These are phyloP conservation scores for Rhagonycha lutea DNA, from an alignment of 2,888 invertebrate genomes.

Conservation along the genomic window DNA sequence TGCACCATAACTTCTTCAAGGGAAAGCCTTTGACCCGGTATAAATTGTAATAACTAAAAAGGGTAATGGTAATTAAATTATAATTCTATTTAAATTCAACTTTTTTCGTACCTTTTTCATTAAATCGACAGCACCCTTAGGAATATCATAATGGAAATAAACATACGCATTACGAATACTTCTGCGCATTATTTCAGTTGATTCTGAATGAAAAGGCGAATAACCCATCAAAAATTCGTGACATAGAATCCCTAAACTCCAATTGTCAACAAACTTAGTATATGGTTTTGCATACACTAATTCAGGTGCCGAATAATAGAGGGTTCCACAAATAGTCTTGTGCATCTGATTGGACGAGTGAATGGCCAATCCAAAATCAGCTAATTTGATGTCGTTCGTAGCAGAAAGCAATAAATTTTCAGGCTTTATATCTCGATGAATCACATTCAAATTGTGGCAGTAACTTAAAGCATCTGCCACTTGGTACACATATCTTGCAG, in stretches of 20 bases:
- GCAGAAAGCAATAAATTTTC: conserved; percentile 83
- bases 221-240: conserved; percentile 93
- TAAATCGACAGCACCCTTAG: conserved; percentile 74
- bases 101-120: conserved; percentile 59
- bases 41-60: conserved; percentile 59
- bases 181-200: conserved; percentile 71
- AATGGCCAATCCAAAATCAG: conserved; percentile 96
- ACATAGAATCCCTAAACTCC: conserved; percentile 87
- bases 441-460: conserved; percentile 59
- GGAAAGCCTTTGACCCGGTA: conserved; percentile 67
- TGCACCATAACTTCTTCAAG: conserved; percentile 72
- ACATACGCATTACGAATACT: conserved; percentile 70
- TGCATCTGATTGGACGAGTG: conserved; percentile 84
- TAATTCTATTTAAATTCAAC: neutral
- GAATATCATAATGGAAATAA: conserved; percentile 67
- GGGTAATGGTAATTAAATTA: neutral
- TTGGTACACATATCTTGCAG: conserved; percentile 87
- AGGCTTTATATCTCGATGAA: conserved; percentile 91
- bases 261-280: conserved; percentile 85
- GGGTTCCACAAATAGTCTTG: conserved; percentile 91
- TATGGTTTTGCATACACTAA: conserved; percentile 88
- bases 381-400: conserved; percentile 81
- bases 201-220: conserved; percentile 88
- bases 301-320: conserved; percentile 95
- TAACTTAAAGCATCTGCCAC: conserved; percentile 86